A percentile compares a stretch with the other conserved stretches of the same genome.
Conservation (phyloP, 2,797 vertebrate genomes). For the Acanthurus lineatus region DNA sequence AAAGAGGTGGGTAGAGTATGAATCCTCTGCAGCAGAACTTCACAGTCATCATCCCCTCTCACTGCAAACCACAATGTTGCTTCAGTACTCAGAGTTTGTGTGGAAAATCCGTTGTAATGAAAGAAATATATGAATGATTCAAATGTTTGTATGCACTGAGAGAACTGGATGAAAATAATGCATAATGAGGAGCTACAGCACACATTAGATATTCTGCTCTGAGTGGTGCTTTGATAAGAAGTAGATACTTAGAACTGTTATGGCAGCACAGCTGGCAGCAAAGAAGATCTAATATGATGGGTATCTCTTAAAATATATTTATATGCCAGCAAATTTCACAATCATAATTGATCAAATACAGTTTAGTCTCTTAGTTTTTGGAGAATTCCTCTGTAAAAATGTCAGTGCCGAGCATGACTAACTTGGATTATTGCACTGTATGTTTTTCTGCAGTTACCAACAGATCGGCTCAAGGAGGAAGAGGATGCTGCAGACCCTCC, state of each 20-base stretch:
- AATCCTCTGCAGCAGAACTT: neutral
- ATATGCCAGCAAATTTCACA: neutral
- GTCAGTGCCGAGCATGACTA: neutral
- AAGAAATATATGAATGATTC: neutral
- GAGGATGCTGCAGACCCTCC: conserved; percentile 85
- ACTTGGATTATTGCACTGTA: neutral
- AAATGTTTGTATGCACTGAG: no score
- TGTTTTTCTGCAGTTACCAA: conserved; percentile 87
- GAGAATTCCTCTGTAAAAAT: neutral
- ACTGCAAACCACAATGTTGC: neutral
- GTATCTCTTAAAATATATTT: neutral
- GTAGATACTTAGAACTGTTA: neutral
- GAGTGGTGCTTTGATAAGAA: neutral
- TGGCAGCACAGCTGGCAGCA: neutral
- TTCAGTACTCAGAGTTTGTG: neutral
- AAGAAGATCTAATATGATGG: neutral
- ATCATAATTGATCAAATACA: neutral
- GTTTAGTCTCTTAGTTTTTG: neutral
- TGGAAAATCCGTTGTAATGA: neutral
- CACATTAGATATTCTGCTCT: neutral
- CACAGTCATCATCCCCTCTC: neutral
- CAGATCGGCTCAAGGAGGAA: conserved; percentile 93
- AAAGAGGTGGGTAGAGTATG: fast-evolving
- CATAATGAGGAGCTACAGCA: neutral
- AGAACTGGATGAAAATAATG: no score